phyloP scores from a whole-genome alignment of 1,140 invertebrate genomes.

The Aleiodes sp. region DNA sequence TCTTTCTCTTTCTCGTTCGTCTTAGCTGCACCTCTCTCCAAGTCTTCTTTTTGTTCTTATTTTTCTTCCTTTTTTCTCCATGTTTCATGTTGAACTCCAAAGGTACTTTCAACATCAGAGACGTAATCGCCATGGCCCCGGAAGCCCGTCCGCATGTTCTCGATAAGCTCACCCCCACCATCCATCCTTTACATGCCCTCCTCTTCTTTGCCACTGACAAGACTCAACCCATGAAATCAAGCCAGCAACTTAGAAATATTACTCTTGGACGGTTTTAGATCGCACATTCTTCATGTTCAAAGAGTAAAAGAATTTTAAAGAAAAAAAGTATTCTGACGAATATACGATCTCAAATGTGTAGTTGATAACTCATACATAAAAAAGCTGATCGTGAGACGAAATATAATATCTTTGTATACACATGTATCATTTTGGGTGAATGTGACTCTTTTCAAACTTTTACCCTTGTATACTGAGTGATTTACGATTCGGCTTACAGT shows the following conservation, averaged over 20 bases:
- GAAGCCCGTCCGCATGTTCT: slow-evolving; percentile 34
- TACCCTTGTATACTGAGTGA: slow-evolving; percentile 11
- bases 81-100: background rate
- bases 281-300: slow-evolving; percentile 2
- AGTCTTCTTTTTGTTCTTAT: slow-evolving; percentile 27
- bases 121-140: slow-evolving; percentile 48
- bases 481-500: slow-evolving; percentile 15
- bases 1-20: slow-evolving; percentile 25
- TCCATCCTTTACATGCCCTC: background rate
- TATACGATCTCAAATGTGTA: no score
- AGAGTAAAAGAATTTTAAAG: slow-evolving; percentile 20
- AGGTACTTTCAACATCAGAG: slow-evolving; percentile 25
- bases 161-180: slow-evolving; percentile 42
- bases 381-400: background rate
- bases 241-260: no score
- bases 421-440: background rate
- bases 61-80: slow-evolving; percentile 11
- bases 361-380: background rate
- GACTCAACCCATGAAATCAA: no score
- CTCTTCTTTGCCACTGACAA: background rate
- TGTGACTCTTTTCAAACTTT: slow-evolving; percentile 12
- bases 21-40: slow-evolving; percentile 5
- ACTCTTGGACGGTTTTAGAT: no score
- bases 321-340: slow-evolving; percentile 9
- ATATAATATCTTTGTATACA: background rate